Percentiles rank a stretch among this genome's conserved stretches.
These are phyloP conservation scores for Thunnus albacares DNA, from an alignment of 2,797 vertebrate genomes.

Conservation along the genomic window DNA sequence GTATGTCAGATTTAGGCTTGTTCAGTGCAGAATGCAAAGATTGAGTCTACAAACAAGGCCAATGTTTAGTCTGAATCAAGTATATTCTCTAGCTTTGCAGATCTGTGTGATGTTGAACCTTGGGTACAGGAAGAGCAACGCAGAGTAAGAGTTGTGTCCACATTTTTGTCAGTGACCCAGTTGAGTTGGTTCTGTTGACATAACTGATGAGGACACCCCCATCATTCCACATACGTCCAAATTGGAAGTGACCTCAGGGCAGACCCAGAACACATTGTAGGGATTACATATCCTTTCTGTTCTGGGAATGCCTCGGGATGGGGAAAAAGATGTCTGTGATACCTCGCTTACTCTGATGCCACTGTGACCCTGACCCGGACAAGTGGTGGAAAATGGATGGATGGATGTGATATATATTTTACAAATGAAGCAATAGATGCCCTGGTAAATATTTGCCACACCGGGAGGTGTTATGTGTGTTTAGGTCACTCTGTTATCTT, in stretches of 20 bases:
- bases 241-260: neutral
- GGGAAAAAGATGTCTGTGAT: no score
- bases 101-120: neutral
- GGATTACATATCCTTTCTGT: no score
- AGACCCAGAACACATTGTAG: no score
- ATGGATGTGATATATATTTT: neutral
- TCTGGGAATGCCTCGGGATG: no score
- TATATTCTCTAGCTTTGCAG: neutral
- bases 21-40: neutral
- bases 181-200: neutral
- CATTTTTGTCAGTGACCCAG: neutral
- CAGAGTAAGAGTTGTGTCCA: slow-evolving; percentile 2
- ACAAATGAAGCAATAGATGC: no score
- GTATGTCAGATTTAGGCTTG: neutral
- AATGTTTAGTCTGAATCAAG: neutral
- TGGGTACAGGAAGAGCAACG: neutral
- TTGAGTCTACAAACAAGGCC: neutral
- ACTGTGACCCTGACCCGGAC: no score
- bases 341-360: no score
- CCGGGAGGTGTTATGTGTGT: neutral
- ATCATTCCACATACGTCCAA: neutral
- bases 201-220: neutral
- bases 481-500: neutral
- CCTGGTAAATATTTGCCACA: neutral
- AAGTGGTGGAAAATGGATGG: neutral